Base-by-base conservation (phyloP, 1,140 invertebrate genomes). In the Metaphire vulgaris region DNA sequence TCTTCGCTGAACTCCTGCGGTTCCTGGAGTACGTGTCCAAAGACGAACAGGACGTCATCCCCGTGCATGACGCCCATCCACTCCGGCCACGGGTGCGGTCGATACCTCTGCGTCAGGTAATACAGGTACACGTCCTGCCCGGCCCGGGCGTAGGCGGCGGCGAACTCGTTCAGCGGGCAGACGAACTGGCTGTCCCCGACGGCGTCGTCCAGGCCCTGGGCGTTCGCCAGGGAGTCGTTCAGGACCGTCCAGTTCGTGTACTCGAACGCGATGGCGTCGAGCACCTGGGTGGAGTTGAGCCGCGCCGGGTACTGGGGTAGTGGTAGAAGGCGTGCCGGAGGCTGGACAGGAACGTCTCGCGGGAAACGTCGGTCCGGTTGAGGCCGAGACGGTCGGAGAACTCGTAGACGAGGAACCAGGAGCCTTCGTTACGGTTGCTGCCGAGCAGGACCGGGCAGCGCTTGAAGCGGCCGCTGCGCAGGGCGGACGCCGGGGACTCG, bases 141-240 rank as follows among this genome's bases (percentile, higher is more conserved):
- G 28, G 91, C 91, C 79, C 93, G 91, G 1, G 95, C 92, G 83
- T 97, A 97, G 29, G 91, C 88, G 80, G 92, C 90, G 0, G 95
- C 93, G 82, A 96, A 95, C 82, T 97, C 93, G 84, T 97, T 96
- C 33, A 97, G 93, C 81, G 92, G 92, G 87, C 97, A 99, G 0
- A 95, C 94, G 85, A 98, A 98, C 80, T 97, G 93, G 83, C 93
- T 95, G 86, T 99, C 97, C 1, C 96, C 96, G 21, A 97, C 93
- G 87, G 97, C 94, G 83, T 94, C 94, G 83, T 96, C 95, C 32
- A 97, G 87, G 21, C 91, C 91, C 82, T 95, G 92, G 88, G 92
- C 88, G 85, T 96, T 95, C 75, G 89, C 90, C 28, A 91, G 88
- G 0, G 92, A 90, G 85, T 96, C 95, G 75, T 89, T 90, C 29